Evolutionary conservation across 2,888 invertebrate species (phyloP).

Genomic region (Aspidiotus destructor): DNA sequence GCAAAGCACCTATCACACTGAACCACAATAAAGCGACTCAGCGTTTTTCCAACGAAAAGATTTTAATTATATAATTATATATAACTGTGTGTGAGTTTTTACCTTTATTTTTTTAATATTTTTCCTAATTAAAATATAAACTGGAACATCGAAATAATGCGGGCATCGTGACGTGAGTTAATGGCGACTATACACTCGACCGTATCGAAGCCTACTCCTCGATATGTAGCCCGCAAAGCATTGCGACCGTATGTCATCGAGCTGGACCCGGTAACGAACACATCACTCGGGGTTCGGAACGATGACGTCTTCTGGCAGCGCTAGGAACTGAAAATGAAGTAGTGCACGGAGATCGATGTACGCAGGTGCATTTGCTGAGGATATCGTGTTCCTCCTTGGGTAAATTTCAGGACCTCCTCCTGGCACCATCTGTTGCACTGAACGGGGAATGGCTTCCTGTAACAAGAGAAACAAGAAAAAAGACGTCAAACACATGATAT

Average conservation of each 20-base stretch:
- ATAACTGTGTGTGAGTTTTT: no score
- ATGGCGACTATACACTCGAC: no score
- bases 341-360: constrained; percentile 31
- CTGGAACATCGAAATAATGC: no score
- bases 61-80: no score
- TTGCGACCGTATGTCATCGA: constrained; percentile 5
- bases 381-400: constrained; percentile 34
- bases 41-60: neutral
- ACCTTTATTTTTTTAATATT: no score
- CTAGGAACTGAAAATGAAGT: constrained; percentile 26
- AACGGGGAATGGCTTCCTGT: constrained; percentile 28
- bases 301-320: constrained; percentile 30
- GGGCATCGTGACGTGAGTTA: no score
- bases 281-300: constrained; percentile 30
- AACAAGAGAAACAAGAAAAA: constrained; percentile 3
- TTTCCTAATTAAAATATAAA: no score
- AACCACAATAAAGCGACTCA: neutral
- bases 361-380: constrained; percentile 31
- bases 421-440: constrained; percentile 32
- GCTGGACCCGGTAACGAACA: constrained; percentile 25
- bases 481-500: neutral
- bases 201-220: no score
- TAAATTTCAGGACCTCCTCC: constrained; percentile 35
- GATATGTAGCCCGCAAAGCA: no score
- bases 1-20: neutral